Conservation (phyloP, 2,113 vertebrate genomes). For the Jacana jacana region DNA sequence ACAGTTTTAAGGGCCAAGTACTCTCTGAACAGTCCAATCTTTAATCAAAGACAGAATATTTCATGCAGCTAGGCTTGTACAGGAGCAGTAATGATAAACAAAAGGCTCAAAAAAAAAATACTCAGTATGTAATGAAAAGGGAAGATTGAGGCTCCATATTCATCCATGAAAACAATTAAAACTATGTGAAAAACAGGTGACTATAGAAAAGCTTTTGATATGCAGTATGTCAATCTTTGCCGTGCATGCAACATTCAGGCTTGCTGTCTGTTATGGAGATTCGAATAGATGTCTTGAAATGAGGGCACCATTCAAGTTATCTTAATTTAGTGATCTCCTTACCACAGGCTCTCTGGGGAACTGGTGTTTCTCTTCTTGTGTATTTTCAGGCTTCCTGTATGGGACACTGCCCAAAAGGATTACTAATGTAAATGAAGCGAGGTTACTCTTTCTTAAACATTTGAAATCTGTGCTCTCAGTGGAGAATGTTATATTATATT, state of each 20-base stretch:
- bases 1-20: not conserved
- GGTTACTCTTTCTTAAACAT: not conserved
- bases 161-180: not conserved
- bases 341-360: not conserved
- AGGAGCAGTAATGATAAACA: not conserved
- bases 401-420: not conserved
- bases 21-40: not conserved
- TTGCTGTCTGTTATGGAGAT: not conserved
- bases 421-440: not conserved
- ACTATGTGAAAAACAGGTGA: not conserved
- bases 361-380: not conserved
- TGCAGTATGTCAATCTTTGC: not conserved
- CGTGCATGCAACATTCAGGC: not conserved
- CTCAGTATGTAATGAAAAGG: not conserved
- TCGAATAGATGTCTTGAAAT: not conserved
- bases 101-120: not conserved
- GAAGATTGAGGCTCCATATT: not conserved
- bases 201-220: not conserved
- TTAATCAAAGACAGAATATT: not conserved
- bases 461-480: not conserved
- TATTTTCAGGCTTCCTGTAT: conserved; percentile 32
- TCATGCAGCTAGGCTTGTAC: not conserved
- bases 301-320: not conserved
- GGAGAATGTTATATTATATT: not conserved
- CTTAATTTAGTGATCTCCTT: not conserved